Evolutionary conservation across 2,113 vertebrate genomes (phyloP).

Genomic region (Todiramphus chloris): DNA sequence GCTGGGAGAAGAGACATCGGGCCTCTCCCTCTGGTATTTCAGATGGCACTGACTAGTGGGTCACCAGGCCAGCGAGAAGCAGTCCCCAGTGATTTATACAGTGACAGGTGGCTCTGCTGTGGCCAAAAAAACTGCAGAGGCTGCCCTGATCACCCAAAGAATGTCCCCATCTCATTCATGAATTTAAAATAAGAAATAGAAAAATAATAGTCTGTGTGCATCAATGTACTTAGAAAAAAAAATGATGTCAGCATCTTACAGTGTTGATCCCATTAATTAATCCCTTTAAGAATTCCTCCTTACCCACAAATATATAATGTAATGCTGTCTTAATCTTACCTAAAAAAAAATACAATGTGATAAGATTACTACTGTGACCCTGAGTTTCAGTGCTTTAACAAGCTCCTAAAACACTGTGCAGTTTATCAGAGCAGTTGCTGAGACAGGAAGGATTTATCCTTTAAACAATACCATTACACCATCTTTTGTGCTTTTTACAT

Average conservation of each 20-base stretch:
- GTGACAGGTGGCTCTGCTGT: background rate
- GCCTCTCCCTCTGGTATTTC: background rate
- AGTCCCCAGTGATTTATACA: fast-evolving
- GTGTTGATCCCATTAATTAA: conserved; percentile 48
- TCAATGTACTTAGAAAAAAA: background rate
- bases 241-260: conserved; percentile 16
- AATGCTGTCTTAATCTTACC: conserved; percentile 46
- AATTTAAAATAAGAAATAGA: background rate
- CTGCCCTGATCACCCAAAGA: background rate
- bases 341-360: conserved; percentile 25
- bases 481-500: background rate
- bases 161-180: conserved; percentile 13
- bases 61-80: background rate
- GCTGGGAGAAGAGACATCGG: background rate
- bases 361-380: conserved; percentile 55
- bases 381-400: conserved; percentile 4
- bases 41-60: background rate
- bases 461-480: conserved; percentile 45
- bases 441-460: conserved; percentile 37
- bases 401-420: background rate
- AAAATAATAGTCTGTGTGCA: fast-evolving
- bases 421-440: conserved; percentile 15
- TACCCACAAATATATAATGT: conserved; percentile 28
- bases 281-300: conserved; percentile 29
- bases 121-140: background rate